Evolutionary conservation across 2,888 invertebrate genomes (phyloP).

Genomic region (Pycnomerus fuliginosus): DNA sequence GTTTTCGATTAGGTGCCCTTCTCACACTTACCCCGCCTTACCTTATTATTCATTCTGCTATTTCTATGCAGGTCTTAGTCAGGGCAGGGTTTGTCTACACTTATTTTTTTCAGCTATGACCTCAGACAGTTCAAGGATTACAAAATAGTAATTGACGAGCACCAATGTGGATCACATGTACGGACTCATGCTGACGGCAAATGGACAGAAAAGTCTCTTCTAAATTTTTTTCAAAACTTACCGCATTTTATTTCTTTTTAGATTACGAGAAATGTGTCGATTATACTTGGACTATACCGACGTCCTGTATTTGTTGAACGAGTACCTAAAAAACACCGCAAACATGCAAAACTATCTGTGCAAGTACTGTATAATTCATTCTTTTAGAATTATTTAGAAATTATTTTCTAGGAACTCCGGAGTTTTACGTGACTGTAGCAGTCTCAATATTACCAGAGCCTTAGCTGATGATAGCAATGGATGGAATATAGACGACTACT

Average conservation of each 20-base stretch:
- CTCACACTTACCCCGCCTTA: too few species aligned
- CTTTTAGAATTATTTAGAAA: not conserved
- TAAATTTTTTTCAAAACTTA: conserved; percentile 1
- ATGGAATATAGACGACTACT: not conserved
- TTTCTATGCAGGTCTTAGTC: not conserved
- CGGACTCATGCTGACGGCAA: conserved; percentile 34
- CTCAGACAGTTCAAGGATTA: conserved; percentile 31
- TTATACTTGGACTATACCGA: conserved; percentile 33
- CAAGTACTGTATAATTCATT: conserved; percentile 27
- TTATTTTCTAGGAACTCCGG: conserved; percentile 33
- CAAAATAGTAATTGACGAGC: conserved; percentile 32
- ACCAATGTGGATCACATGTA: conserved; percentile 34
- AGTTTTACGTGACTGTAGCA: conserved; percentile 37
- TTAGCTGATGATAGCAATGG: not conserved
- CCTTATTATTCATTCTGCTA: not conserved
- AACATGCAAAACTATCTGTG: conserved; percentile 34
- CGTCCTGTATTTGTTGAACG: conserved; percentile 28
- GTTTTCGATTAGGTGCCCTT: too few species aligned
- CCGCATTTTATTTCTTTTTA: conserved; percentile 23
- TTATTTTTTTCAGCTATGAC: conserved; percentile 33
- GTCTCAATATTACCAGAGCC: conserved; percentile 6
- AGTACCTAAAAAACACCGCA: conserved; percentile 26
- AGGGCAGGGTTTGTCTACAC: not conserved
- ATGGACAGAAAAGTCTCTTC: conserved; percentile 38
- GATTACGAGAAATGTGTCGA: conserved; percentile 35